Evolutionary conservation across 2,113 vertebrate genomes (phyloP).

Genomic region (Hippocampus mohnikei): DNA sequence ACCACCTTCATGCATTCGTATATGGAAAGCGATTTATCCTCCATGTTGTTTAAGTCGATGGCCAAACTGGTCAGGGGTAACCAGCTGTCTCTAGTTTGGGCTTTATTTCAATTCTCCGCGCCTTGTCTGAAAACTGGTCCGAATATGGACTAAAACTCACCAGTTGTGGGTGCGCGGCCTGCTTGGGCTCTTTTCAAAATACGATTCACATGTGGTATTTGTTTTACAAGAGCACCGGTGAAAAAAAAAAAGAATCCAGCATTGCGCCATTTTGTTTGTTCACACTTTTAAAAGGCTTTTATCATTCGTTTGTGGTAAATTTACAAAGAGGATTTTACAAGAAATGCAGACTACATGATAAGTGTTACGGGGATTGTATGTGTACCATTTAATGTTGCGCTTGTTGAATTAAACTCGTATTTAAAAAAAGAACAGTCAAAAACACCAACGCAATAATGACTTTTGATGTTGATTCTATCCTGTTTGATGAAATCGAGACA

Average conservation of each 20-base stretch:
- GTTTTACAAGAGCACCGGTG: background rate
- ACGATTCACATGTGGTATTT: background rate
- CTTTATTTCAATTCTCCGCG: background rate
- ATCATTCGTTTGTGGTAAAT: too few relatives aligned
- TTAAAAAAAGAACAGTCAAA: too few relatives aligned
- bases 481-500: background rate
- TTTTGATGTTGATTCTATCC: background rate
- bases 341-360: too few relatives aligned
- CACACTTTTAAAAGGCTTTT: too few relatives aligned
- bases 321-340: too few relatives aligned
- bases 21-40: slow-evolving; percentile 6
- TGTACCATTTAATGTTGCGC: too few relatives aligned
- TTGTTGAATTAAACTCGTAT: too few relatives aligned
- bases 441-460: too few relatives aligned
- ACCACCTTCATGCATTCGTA: background rate
- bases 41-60: slow-evolving; percentile 9
- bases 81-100: background rate
- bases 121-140: background rate
- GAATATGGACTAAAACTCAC: background rate
- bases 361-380: too few relatives aligned
- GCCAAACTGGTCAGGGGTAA: background rate
- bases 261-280: too few relatives aligned
- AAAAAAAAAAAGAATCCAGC: too few relatives aligned
- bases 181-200: slow-evolving; percentile 16
- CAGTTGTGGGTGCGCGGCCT: background rate